phyloP scores from a whole-genome alignment of 2,888 invertebrate genomes.

The Pedicia rivosa region DNA sequence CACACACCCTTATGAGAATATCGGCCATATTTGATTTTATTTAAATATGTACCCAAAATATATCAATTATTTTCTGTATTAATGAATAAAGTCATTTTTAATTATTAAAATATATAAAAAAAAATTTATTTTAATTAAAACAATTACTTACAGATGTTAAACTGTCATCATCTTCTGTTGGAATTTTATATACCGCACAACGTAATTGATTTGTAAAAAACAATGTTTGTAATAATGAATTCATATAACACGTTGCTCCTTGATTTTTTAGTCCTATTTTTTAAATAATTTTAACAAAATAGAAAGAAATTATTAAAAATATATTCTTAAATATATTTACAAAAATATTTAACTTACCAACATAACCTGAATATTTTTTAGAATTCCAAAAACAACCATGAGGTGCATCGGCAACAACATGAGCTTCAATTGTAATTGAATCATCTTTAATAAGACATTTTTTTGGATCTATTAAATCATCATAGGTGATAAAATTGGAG shows the following conservation, averaged over 20 bases:
- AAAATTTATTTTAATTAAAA: background rate
- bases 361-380: conserved; percentile 83
- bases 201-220: conserved; percentile 89
- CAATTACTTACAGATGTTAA: conserved; percentile 45
- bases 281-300: too few relatives aligned
- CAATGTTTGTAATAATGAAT: conserved; percentile 91
- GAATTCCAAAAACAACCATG: conserved; percentile 96
- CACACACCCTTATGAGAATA: too few relatives aligned
- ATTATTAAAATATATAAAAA: conserved; percentile 53
- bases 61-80: too few relatives aligned
- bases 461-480: conserved; percentile 78
- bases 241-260: conserved; percentile 99
- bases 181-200: conserved; percentile 97
- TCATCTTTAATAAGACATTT: conserved; percentile 89
- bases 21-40: too few relatives aligned
- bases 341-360: too few relatives aligned
- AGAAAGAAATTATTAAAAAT: too few relatives aligned
- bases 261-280: conserved; percentile 97
- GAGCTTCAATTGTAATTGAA: conserved; percentile 60
- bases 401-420: conserved; percentile 75
- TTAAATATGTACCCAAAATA: too few relatives aligned
- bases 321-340: too few relatives aligned
- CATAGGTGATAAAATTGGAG: conserved; percentile 92
- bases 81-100: too few relatives aligned
- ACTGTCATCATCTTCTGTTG: conserved; percentile 95